Conservation (phyloP, 2,797 vertebrate genomes). For the Hylomyscus alleni region DNA sequence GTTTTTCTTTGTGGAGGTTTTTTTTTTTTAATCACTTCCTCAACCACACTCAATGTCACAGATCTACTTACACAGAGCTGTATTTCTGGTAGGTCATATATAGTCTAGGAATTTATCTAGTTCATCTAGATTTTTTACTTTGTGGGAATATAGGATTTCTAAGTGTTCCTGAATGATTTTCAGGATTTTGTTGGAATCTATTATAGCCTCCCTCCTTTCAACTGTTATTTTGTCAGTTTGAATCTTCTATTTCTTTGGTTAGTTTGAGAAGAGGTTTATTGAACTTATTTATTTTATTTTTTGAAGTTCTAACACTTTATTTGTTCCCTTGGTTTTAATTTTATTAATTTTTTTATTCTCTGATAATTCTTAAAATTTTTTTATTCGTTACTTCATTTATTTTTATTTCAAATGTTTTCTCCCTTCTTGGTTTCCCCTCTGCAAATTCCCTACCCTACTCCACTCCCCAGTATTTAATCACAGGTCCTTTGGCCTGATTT, state of each 20-base stretch:
- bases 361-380: neutral
- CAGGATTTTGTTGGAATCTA: neutral
- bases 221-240: neutral
- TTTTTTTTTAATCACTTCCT: neutral
- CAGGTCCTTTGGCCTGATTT: neutral
- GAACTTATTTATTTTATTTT: neutral
- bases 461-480: neutral
- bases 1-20: neutral
- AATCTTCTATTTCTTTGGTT: neutral
- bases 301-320: neutral
- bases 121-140: neutral
- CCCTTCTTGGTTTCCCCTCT: too few relatives aligned
- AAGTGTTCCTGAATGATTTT: neutral
- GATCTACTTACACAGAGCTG: neutral
- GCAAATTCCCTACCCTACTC: too few relatives aligned
- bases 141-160: neutral
- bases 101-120: neutral
- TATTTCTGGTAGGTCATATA: neutral
- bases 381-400: too few relatives aligned
- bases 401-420: too few relatives aligned
- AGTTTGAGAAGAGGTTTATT: neutral
- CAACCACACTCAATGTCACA: neutral
- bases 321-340: neutral
- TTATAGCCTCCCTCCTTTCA: neutral
- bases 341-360: neutral